Conservation (phyloP, 2,888 invertebrate genomes). For the Ecdyonurus torrentis region DNA sequence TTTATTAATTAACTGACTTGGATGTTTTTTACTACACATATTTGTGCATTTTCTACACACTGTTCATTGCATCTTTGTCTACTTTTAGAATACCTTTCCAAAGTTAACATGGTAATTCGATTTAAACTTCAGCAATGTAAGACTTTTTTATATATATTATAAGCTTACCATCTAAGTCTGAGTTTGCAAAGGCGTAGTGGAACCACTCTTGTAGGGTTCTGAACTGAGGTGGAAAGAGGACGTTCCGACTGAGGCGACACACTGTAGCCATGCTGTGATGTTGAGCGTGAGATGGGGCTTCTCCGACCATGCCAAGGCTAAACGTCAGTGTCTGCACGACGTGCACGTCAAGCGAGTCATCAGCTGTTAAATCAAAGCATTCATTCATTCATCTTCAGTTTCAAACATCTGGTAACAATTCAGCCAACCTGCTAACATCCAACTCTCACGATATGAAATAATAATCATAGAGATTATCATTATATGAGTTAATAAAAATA, state of each 20-base stretch:
- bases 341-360: conserved; percentile 47
- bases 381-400: no score
- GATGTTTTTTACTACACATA: no score
- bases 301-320: conserved; percentile 54
- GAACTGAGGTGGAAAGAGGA: conserved; percentile 90
- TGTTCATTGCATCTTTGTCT: not conserved
- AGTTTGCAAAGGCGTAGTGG: conserved; percentile 86
- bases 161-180: conserved; percentile 74
- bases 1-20: no score
- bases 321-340: conserved; percentile 84
- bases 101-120: no score
- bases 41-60: not conserved
- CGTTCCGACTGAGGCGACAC: conserved; percentile 76
- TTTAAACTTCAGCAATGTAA: conserved; percentile 1
- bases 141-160: not conserved
- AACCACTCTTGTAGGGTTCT: conserved; percentile 93
- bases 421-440: no score
- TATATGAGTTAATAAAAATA: no score
- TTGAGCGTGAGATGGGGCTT: conserved; percentile 38
- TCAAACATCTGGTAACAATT: no score
- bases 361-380: no score
- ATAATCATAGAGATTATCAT: no score
- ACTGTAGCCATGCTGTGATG: conserved; percentile 91
- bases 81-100: not conserved
- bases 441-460: no score